Base-by-base conservation (phyloP, 2,797 vertebrate genomes). In the Poecilia wingei region DNA sequence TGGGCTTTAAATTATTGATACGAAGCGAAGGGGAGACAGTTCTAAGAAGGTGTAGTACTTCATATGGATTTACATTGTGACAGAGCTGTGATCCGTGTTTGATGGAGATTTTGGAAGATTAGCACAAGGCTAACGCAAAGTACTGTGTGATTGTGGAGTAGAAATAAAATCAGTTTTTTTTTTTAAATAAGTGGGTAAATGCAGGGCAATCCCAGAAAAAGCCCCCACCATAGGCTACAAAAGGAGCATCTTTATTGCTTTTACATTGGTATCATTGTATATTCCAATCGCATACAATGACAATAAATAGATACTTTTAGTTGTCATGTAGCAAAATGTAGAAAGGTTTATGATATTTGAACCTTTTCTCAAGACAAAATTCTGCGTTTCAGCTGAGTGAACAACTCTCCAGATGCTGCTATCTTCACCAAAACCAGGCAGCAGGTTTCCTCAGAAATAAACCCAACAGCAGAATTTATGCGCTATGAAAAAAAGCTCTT, bases 1-100 rank as follows among this genome's bases (percentile, higher is more conserved):
- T 84, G 25, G n/a, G 47, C 28, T 39, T 69, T 31, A 69, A 69
- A 69, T 28, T 61, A 45, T 25, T 20, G 31, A 72, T 47, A n/a
- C 39, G 20, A 36, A 47, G 18, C 43, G 25, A 46, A 2, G 28
- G 73, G 53, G 25, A 31, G 36, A n/a, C 1, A 4, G 39, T n/a
- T 55, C 53, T 55, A 12, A 55, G 53, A 53, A 53, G 20, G 22
- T 51, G 49, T 22, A 53, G 25, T 53, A 3, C 20, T 53, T 53
- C 49, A 53, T 25, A 9, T 25, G 49, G 49, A 25, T 53, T 53
- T 22, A 9, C 49, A 53, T 22, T 25, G 49, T 6, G 2, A 53
- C 49, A 8, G 49, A 53, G 49, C 49, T 53, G 49, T 53, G 49
- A 53, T 22, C 25, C 9, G 3, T 55, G 25, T 55, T 55, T 55